Conservation (phyloP, 2,797 vertebrate species). For the Naso thynnoides region DNA sequence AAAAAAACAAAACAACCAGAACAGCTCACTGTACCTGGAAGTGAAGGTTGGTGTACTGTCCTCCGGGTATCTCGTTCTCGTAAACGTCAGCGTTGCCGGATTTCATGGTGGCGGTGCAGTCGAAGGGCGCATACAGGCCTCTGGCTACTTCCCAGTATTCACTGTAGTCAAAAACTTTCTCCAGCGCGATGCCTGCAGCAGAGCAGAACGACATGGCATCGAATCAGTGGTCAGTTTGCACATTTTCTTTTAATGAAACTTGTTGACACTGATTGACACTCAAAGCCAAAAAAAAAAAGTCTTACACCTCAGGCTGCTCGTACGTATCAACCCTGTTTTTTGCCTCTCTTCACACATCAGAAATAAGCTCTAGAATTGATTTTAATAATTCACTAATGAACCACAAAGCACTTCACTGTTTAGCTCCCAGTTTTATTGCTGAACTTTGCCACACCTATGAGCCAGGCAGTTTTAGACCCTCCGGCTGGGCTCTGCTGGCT, state of each 20-base stretch:
- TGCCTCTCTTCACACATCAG: too few relatives aligned
- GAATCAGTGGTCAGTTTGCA: slow-evolving; percentile 6
- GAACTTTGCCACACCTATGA: too few relatives aligned
- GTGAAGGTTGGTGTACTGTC: slow-evolving; percentile 98
- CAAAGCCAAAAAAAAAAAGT: too few relatives aligned
- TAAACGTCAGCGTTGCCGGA: slow-evolving; percentile 96
- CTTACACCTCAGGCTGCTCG: too few relatives aligned
- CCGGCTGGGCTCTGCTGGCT: too few relatives aligned
- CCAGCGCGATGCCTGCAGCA: slow-evolving; percentile 88
- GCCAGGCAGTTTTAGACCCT: too few relatives aligned
- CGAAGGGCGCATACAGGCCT: slow-evolving; percentile 93
- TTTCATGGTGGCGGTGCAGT: slow-evolving; percentile 99
- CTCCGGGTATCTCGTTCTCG: slow-evolving; percentile 97
- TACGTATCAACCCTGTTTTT: too few relatives aligned
- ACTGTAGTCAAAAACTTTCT: slow-evolving; percentile 96
- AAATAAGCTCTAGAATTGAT: too few relatives aligned
- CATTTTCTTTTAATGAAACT: neutral
- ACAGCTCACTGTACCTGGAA: slow-evolving; percentile 78
- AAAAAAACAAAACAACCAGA: neutral
- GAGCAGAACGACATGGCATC: neutral
- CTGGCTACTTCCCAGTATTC: slow-evolving; percentile 97
- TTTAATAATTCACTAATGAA: too few relatives aligned
- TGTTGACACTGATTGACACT: neutral
- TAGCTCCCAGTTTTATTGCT: too few relatives aligned
- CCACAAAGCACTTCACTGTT: too few relatives aligned